Conservation (phyloP, 2,113 vertebrate genomes). For the Tragelaphus scriptus region DNA sequence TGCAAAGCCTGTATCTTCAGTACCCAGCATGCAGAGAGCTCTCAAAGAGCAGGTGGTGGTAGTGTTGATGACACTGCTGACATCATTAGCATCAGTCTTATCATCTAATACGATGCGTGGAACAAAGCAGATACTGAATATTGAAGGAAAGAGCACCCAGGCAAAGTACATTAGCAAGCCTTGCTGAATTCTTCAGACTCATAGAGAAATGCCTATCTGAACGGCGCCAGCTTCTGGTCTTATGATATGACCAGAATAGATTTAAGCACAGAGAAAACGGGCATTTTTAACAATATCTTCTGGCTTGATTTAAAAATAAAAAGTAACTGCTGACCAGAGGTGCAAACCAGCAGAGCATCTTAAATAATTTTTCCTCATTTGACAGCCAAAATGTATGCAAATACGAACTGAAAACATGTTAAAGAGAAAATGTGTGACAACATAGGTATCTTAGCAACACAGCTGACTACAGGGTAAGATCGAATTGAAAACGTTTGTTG, state of each 20-base stretch:
- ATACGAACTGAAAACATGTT: slow-evolving; percentile 64
- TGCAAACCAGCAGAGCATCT: slow-evolving; percentile 47
- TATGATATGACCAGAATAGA: background rate
- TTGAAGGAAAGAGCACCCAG: background rate
- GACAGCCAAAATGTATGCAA: slow-evolving; percentile 53
- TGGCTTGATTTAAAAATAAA: background rate
- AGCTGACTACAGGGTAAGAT: slow-evolving; percentile 61
- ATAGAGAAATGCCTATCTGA: background rate
- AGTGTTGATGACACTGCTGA: background rate
- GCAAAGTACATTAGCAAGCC: background rate
- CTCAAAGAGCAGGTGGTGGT: background rate
- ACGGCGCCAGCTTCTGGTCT: background rate
- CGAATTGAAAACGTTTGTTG: slow-evolving; percentile 54
- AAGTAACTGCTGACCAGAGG: background rate
- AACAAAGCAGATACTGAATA: background rate
- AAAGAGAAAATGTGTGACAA: slow-evolving; percentile 68
- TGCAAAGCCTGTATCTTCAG: background rate
- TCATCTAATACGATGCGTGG: background rate
- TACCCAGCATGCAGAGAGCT: background rate
- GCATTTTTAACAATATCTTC: background rate
- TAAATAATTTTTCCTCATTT: slow-evolving; percentile 58
- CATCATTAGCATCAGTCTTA: background rate
- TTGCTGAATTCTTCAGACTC: background rate
- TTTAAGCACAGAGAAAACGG: background rate
- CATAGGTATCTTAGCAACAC: slow-evolving; percentile 78